Conservation (phyloP, 2,113 vertebrate genomes). For the Dolichotis patagonum region DNA sequence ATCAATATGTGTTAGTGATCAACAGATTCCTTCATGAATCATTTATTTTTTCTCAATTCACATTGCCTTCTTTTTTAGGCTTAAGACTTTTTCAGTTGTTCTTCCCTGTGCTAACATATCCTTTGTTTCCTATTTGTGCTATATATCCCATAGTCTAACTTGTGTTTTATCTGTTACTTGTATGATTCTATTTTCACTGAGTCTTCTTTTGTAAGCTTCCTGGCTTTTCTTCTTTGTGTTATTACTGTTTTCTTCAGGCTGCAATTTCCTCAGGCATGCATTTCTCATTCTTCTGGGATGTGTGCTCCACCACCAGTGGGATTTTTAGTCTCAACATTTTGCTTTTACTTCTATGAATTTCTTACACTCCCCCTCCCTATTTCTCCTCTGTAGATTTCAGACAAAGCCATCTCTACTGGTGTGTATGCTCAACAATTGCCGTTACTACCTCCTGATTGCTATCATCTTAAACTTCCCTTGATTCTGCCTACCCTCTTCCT, state of each 20-base stretch:
- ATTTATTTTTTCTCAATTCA: not conserved
- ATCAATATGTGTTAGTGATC: not conserved
- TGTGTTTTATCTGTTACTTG: constrained; percentile 5
- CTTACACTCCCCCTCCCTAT: not conserved
- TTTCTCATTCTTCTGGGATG: not conserved
- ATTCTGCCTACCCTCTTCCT: not conserved
- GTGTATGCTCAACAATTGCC: not conserved
- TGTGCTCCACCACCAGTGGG: not conserved
- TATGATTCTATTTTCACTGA: not conserved
- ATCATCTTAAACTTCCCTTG: not conserved
- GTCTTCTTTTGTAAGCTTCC: not conserved
- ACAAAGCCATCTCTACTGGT: not conserved
- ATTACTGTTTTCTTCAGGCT: not conserved
- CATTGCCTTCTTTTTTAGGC: not conserved
- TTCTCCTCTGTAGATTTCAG: constrained; percentile 44
- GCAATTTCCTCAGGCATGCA: not conserved
- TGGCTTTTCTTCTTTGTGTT: not conserved
- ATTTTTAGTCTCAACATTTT: constrained; percentile 21
- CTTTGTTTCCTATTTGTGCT: not conserved
- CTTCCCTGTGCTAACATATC: not conserved
- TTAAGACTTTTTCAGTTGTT: not conserved
- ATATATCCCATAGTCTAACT: not conserved
- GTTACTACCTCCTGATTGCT: not conserved
- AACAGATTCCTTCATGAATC: not conserved
- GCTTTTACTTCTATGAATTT: constrained; percentile 62